Conservation (phyloP, 2,113 vertebrate genomes). For the Clupea harengus region DNA sequence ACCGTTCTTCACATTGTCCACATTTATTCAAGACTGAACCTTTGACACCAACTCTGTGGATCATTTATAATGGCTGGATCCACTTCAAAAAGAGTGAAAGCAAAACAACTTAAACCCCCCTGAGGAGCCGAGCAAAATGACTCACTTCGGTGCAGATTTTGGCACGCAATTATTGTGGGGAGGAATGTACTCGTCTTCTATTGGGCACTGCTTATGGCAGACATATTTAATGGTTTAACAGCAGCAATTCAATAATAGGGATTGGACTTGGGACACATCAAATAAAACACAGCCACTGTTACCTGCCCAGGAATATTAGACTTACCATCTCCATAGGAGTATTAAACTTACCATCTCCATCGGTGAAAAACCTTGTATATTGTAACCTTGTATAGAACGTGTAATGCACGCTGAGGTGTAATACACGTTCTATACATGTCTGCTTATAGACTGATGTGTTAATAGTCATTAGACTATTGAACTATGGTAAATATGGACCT, state of each 20-base stretch:
- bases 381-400: too few species aligned
- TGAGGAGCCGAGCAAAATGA: neutral
- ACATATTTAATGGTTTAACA: neutral
- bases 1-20: too few species aligned
- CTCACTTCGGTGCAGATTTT: neutral
- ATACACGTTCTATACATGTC: neutral
- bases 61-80: too few species aligned
- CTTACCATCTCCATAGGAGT: neutral
- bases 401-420: neutral
- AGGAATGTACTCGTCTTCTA: neutral
- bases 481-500: neutral
- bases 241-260: neutral
- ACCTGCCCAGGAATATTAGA: neutral
- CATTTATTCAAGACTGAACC: too few species aligned
- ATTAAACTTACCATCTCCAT: neutral
- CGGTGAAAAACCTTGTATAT: neutral
- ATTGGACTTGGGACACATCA: neutral
- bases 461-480: neutral
- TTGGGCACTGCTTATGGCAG: neutral
- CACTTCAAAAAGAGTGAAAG: neutral
- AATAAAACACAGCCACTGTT: neutral
- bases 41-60: neutral
- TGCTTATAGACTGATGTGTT: neutral
- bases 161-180: too few species aligned
- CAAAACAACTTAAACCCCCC: too few species aligned